phyloP scores from a whole-genome alignment of 2,888 invertebrate genomes.

The Athalia cordata region DNA sequence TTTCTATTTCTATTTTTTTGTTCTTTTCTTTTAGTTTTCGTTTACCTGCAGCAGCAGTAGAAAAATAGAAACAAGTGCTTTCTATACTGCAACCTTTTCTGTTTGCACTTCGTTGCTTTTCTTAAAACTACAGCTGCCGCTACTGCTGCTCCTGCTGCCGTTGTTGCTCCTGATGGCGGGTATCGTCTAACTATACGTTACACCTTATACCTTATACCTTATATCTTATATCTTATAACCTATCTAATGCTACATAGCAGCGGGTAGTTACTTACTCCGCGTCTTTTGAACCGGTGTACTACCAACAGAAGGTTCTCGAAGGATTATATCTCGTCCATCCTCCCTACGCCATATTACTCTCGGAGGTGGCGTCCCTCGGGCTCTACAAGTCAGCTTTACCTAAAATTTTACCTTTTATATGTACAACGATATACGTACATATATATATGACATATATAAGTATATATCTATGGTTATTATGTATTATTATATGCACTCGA shows the following conservation, averaged over 20 bases:
- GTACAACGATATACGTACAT: background rate
- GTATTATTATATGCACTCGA: too few species aligned
- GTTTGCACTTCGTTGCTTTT: constrained; percentile 30
- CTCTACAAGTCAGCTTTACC: constrained; percentile 78
- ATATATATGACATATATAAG: too few species aligned
- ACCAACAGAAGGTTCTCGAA: constrained; percentile 78
- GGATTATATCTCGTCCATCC: constrained; percentile 86
- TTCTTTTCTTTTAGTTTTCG: constrained; percentile 1
- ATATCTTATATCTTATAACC: background rate
- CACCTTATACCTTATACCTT: background rate
- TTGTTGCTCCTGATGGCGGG: too few species aligned
- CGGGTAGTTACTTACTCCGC: constrained; percentile 56
- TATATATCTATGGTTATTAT: too few species aligned
- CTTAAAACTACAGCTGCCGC: background rate
- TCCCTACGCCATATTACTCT: constrained; percentile 89
- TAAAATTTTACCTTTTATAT: constrained; percentile 52
- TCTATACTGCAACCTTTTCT: background rate
- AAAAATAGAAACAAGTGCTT: constrained; percentile 21
- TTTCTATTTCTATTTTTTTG: too few species aligned
- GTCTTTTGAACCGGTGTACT: constrained; percentile 64
- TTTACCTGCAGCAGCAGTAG: background rate
- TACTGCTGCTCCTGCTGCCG: background rate
- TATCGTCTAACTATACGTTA: background rate
- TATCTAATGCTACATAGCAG: constrained; percentile 2
- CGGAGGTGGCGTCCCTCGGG: constrained; percentile 87